These are phyloP conservation scores for Gambusia holbrooki DNA, from an alignment of 2,113 vertebrate genomes.

Conservation along the genomic window DNA sequence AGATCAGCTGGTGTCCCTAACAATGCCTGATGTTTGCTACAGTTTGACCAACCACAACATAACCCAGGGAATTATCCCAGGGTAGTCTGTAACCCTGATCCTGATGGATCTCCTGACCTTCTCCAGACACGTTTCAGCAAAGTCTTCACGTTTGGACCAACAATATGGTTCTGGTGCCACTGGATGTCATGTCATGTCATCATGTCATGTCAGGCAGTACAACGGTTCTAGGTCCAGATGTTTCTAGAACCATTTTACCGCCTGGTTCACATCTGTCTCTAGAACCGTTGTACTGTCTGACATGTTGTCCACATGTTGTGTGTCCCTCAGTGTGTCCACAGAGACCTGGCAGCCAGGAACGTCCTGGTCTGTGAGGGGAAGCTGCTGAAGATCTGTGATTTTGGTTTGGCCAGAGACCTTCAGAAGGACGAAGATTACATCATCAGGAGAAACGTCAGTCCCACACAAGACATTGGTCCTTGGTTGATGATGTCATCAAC, in stretches of 20 bases:
- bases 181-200: too few relatives aligned
- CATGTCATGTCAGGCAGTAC: too few relatives aligned
- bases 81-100: neutral
- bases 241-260: neutral
- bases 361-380: slow-evolving; percentile 65
- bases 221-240: too few relatives aligned
- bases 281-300: too few relatives aligned
- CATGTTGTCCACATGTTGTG: neutral
- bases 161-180: too few relatives aligned
- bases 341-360: slow-evolving; percentile 81
- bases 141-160: neutral
- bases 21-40: too few relatives aligned
- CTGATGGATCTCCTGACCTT: neutral
- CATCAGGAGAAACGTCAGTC: slow-evolving; percentile 87
- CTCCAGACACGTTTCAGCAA: neutral
- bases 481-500: neutral
- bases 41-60: too few relatives aligned
- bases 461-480: neutral
- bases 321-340: slow-evolving; percentile 84
- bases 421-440: slow-evolving; percentile 88
- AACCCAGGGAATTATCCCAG: neutral
- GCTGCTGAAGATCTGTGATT: slow-evolving; percentile 82
- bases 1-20: too few relatives aligned
- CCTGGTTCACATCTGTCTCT: neutral
- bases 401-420: slow-evolving; percentile 87